Percentiles rank a stretch among this genome's conserved stretches.
phyloP scores from a whole-genome alignment of 2,797 vertebrate species.

The Gallirallus australis region DNA sequence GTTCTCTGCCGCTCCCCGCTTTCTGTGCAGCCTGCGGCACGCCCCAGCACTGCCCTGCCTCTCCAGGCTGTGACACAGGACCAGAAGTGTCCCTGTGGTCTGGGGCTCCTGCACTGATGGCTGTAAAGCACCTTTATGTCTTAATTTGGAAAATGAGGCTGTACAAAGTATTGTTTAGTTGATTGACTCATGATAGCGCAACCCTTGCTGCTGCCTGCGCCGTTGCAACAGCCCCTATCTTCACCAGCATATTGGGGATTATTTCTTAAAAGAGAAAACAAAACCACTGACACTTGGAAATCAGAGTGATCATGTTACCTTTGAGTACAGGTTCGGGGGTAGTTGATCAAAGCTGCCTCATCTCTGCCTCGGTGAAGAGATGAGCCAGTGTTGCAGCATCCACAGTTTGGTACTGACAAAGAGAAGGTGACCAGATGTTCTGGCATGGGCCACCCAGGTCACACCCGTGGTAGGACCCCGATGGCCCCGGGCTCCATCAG shows the following conservation, averaged over 20 bases:
- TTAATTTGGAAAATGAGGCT: not conserved
- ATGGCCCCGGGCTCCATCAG: not conserved
- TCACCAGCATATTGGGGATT: not conserved
- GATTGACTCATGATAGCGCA: not conserved
- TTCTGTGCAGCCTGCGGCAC: not conserved
- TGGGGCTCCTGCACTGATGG: too few relatives aligned
- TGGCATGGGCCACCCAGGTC: accelerated
- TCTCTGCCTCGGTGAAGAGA: not conserved
- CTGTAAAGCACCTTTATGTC: not conserved
- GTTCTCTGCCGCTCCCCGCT: not conserved
- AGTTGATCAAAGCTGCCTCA: not conserved
- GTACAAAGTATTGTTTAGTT: not conserved
- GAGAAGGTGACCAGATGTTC: not conserved
- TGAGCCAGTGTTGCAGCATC: not conserved
- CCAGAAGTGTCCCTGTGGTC: not conserved
- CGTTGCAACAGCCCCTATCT: not conserved
- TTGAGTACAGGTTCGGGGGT: not conserved
- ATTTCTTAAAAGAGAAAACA: not conserved
- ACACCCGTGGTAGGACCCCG: not conserved
- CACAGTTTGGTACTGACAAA: not conserved
- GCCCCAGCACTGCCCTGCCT: not conserved
- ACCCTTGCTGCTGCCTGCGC: not conserved
- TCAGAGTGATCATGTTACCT: not conserved
- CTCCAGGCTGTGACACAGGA: not conserved
- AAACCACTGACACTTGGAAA: not conserved